A percentile compares a stretch with the other conserved stretches of the same genome.
Evolutionary conservation across 2,888 invertebrate species (phyloP).

Genomic region (Octonoba sinensis): DNA sequence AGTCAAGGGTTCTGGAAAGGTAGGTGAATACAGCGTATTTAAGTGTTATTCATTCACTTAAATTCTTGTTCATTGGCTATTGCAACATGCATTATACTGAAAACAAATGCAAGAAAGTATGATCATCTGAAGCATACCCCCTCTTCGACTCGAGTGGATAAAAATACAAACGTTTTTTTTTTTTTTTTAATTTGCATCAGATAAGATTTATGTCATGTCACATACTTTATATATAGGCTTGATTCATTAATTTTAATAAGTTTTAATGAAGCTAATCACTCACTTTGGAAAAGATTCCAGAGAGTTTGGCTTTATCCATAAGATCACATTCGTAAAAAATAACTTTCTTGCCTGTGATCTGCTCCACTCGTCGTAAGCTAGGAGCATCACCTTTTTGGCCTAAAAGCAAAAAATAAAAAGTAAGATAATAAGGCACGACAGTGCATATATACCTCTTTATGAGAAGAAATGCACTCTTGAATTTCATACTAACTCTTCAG

Average conservation of each 20-base stretch:
- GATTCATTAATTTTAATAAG: not conserved
- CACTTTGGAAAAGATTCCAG: slow-evolving; percentile 86
- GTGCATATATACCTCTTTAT: not conserved
- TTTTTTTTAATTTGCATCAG: too few species aligned
- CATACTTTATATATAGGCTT: too few species aligned
- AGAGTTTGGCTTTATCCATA: slow-evolving; percentile 81
- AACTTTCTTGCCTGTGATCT: slow-evolving; percentile 86
- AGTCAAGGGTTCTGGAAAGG: too few species aligned
- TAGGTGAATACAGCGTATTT: too few species aligned
- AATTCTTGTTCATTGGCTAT: too few species aligned
- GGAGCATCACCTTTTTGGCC: slow-evolving; percentile 77
- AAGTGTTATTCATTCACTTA: too few species aligned
- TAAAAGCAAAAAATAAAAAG: slow-evolving; percentile 34
- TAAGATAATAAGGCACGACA: not conserved
- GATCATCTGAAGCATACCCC: too few species aligned
- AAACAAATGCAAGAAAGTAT: too few species aligned
- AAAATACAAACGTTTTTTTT: too few species aligned
- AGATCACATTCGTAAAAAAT: slow-evolving; percentile 87
- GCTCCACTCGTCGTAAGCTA: slow-evolving; percentile 84
- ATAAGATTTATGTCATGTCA: too few species aligned
- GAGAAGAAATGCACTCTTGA: not conserved
- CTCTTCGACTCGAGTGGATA: too few species aligned
- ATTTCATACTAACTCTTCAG: not conserved
- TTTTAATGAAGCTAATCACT: slow-evolving; percentile 51
- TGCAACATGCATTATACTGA: too few species aligned